Evolutionary conservation across 2,888 invertebrate genomes (phyloP).

Genomic region (Cinara cedri): DNA sequence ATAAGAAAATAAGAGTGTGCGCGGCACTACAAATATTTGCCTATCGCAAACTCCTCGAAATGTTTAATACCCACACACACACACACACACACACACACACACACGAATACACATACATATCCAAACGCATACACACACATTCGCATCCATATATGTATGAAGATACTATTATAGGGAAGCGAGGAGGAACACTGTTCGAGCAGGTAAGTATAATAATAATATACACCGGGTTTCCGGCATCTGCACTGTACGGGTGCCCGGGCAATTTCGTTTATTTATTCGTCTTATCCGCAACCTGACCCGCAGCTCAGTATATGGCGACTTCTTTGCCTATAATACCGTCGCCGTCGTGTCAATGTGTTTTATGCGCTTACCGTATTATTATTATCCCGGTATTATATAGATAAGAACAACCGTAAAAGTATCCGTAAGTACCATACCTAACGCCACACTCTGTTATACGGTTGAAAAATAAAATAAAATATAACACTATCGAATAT

Average conservation of each 20-base stretch:
- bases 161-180: background rate
- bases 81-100: no score
- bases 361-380: background rate
- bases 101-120: no score
- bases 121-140: no score
- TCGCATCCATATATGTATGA: background rate
- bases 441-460: no score
- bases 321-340: slow-evolving; percentile 4
- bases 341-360: slow-evolving; percentile 44
- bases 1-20: slow-evolving; percentile 26
- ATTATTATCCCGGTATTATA: background rate
- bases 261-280: slow-evolving; percentile 49
- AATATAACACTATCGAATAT: background rate
- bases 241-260: background rate
- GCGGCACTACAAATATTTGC: slow-evolving; percentile 29
- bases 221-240: background rate
- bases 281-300: slow-evolving; percentile 39
- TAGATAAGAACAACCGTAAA: slow-evolving; percentile 26
- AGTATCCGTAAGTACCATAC: background rate
- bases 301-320: background rate
- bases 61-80: background rate
- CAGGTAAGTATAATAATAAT: slow-evolving; percentile 11
- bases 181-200: background rate
- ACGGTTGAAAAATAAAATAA: slow-evolving; percentile 11
- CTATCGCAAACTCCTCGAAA: slow-evolving; percentile 5